phyloP scores from a whole-genome alignment of 2,113 vertebrate species.

The Neomonachus schauinslandi region DNA sequence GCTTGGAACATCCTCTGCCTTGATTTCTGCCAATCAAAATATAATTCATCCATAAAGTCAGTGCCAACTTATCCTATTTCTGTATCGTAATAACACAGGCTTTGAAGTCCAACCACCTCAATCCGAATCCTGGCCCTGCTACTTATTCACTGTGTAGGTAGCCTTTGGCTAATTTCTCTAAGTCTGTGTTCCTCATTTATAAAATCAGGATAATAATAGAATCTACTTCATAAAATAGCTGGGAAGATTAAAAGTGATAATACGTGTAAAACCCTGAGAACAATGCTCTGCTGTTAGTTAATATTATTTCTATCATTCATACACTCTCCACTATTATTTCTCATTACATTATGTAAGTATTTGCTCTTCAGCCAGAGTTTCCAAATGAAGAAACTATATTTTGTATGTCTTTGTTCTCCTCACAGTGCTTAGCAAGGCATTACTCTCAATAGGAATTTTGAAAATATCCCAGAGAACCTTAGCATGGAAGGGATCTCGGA shows the following conservation, averaged over 20 bases:
- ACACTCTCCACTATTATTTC: not conserved
- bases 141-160: not conserved
- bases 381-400: not conserved
- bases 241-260: not conserved
- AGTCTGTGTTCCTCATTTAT: constrained; percentile 19
- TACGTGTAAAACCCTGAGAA: not conserved
- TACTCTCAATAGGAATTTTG: not conserved
- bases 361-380: constrained; percentile 16
- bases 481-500: constrained; percentile 20
- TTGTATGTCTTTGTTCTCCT: not conserved
- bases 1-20: not conserved
- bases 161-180: not conserved
- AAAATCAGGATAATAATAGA: constrained; percentile 15
- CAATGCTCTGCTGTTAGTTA: not conserved
- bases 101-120: not conserved
- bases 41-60: not conserved
- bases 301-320: constrained; percentile 28
- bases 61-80: not conserved
- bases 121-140: not conserved
- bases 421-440: not conserved
- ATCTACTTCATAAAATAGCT: not conserved
- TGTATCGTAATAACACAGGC: not conserved
- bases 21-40: constrained; percentile 9
- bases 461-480: constrained; percentile 14
- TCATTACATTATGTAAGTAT: not conserved